Conservation (phyloP, 2,888 invertebrate genomes). For the Mechanitis mazaeus region DNA sequence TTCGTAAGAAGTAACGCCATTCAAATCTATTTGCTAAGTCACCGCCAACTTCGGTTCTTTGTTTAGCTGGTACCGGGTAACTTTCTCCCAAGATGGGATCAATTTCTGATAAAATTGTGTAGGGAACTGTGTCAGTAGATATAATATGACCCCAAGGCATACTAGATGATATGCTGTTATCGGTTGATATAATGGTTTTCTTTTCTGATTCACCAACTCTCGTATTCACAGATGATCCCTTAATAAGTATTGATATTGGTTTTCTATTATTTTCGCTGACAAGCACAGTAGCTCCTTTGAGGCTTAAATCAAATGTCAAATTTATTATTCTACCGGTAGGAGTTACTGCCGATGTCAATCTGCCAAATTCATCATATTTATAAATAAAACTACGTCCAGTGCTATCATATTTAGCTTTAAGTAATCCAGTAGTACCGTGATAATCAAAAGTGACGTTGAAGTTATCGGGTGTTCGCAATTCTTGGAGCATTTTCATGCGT, state of each 20-base stretch:
- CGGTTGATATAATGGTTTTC: conserved; percentile 85
- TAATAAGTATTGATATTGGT: conserved; percentile 90
- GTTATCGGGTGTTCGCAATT: conserved; percentile 93
- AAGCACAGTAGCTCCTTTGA: conserved; percentile 92
- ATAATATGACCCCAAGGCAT: conserved; percentile 92
- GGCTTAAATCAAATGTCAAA: conserved; percentile 90
- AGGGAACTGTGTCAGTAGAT: conserved; percentile 93
- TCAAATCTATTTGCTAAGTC: conserved; percentile 95
- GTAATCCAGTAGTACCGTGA: conserved; percentile 90
- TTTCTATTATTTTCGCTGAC: conserved; percentile 89
- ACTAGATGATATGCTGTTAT: conserved; percentile 87
- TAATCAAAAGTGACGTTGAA: conserved; percentile 96
- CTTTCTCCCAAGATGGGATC: conserved; percentile 92
- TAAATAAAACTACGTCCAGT: conserved; percentile 94
- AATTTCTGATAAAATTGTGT: conserved; percentile 91
- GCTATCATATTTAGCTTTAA: conserved; percentile 92
- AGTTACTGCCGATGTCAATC: conserved; percentile 92
- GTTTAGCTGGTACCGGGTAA: conserved; percentile 93
- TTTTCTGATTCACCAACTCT: conserved; percentile 89
- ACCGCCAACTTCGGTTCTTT: conserved; percentile 91
- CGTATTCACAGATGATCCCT: conserved; percentile 89
- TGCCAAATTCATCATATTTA: conserved; percentile 95
- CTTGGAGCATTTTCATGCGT: conserved; percentile 93
- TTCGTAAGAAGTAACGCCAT: conserved; percentile 94
- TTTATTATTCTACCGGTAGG: conserved; percentile 96